Conservation (phyloP, 2,888 invertebrate genomes). For the Plebejus argus region DNA sequence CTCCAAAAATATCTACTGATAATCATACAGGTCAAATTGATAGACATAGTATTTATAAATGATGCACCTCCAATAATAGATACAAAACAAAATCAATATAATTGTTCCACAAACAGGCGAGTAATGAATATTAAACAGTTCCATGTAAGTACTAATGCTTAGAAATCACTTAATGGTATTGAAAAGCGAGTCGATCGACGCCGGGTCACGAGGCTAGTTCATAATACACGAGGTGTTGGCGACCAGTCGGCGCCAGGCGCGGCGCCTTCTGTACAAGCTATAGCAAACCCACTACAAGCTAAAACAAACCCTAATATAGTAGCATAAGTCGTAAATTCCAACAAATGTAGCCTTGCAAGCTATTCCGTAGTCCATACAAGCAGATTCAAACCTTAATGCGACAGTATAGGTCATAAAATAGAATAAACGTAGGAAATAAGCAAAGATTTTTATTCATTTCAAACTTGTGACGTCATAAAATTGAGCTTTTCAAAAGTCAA, state of each 20-base stretch:
- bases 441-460: conserved; percentile 69
- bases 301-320: conserved; percentile 46
- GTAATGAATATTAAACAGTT: conserved; percentile 52
- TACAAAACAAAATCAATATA: conserved; percentile 22
- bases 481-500: not conserved
- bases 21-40: not conserved
- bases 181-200: conserved; percentile 76
- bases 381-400: conserved; percentile 46
- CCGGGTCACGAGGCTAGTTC: conserved; percentile 78
- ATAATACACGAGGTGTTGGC: conserved; percentile 79
- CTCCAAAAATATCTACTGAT: not conserved
- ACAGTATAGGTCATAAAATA: not conserved
- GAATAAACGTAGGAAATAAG: not conserved
- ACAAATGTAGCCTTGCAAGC: conserved; percentile 61
- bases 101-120: conserved; percentile 22
- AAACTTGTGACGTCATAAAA: conserved; percentile 38
- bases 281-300: conserved; percentile 44
- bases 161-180: conserved; percentile 61
- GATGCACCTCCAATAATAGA: not conserved
- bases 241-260: conserved; percentile 76
- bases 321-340: conserved; percentile 43
- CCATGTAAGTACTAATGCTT: conserved; percentile 57
- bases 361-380: conserved; percentile 47
- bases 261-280: conserved; percentile 75
- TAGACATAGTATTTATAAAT: not conserved